Evolutionary conservation across 1,140 invertebrate species (phyloP).

Genomic region (Brachionus paranguensis): DNA sequence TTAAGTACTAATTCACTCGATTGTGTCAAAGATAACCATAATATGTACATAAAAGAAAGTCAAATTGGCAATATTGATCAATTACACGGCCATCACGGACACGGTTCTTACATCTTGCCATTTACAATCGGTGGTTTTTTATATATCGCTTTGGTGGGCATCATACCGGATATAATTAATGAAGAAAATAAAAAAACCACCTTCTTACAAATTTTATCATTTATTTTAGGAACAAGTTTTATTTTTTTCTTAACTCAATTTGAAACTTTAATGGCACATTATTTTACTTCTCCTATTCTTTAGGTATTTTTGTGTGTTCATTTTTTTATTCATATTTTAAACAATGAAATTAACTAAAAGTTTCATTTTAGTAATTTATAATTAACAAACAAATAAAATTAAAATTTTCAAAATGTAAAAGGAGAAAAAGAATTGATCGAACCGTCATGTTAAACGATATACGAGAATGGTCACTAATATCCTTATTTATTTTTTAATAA

Average conservation of each 20-base stretch:
- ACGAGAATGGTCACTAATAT: too few species aligned
- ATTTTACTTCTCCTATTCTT: background rate
- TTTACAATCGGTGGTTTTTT: conserved; percentile 39
- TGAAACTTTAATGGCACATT: conserved; percentile 21
- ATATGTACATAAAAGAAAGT: background rate
- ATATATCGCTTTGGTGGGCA: conserved; percentile 77
- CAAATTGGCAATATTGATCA: background rate
- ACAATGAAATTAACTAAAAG: too few species aligned
- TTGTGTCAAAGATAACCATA: background rate
- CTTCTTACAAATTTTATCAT: background rate
- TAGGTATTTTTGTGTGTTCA: too few species aligned
- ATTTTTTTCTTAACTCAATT: conserved; percentile 29
- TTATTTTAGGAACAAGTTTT: background rate
- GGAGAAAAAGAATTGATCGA: too few species aligned
- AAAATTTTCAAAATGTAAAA: too few species aligned
- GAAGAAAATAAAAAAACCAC: conserved; percentile 62
- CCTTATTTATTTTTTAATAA: too few species aligned
- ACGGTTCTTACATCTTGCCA: conserved; percentile 69
- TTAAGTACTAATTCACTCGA: background rate
- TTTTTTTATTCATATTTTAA: too few species aligned
- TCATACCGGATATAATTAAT: conserved; percentile 78
- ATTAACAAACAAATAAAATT: too few species aligned
- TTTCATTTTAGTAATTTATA: too few species aligned
- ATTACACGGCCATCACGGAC: conserved; percentile 18
- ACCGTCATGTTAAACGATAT: too few species aligned